Percentiles rank a stretch among this genome's conserved stretches.
These are phyloP conservation scores for Crypturellus undulatus DNA, from an alignment of 2,113 vertebrate genomes.

Conservation along the genomic window DNA sequence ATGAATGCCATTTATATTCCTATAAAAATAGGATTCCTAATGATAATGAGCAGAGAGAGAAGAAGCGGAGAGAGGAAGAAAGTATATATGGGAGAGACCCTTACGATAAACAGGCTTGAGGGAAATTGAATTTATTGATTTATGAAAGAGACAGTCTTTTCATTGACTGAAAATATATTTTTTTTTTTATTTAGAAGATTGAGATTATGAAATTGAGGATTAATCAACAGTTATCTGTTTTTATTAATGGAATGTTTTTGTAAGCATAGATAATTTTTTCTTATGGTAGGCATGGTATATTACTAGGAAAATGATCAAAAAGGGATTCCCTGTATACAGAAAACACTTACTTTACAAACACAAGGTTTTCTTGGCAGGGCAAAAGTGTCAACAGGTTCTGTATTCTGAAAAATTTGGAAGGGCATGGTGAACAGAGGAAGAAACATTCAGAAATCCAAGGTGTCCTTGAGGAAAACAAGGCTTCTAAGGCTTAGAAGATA, in stretches of 20 bases:
- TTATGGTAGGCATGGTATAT: background rate
- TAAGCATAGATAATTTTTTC: background rate
- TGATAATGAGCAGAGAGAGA: background rate
- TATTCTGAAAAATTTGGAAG: slow-evolving; percentile 21
- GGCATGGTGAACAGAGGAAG: slow-evolving; percentile 21
- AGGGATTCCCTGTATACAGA: background rate
- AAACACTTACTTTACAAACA: background rate
- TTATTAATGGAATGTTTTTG: background rate
- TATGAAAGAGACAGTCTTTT: background rate
- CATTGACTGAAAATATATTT: background rate
- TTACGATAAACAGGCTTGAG: background rate
- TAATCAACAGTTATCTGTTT: background rate
- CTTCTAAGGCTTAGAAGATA: slow-evolving; percentile 62
- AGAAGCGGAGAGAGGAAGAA: background rate
- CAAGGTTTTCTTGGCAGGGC: background rate
- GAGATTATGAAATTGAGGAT: background rate
- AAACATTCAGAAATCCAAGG: slow-evolving; percentile 21
- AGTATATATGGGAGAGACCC: background rate
- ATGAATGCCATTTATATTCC: background rate
- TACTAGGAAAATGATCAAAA: background rate
- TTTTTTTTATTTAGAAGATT: background rate
- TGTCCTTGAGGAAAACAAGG: slow-evolving; percentile 61
- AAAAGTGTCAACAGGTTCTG: background rate
- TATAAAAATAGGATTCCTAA: background rate
- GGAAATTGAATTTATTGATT: background rate